Evolutionary conservation across 2,888 invertebrate genomes (phyloP).

Genomic region (Anagyrus pseudococci): DNA sequence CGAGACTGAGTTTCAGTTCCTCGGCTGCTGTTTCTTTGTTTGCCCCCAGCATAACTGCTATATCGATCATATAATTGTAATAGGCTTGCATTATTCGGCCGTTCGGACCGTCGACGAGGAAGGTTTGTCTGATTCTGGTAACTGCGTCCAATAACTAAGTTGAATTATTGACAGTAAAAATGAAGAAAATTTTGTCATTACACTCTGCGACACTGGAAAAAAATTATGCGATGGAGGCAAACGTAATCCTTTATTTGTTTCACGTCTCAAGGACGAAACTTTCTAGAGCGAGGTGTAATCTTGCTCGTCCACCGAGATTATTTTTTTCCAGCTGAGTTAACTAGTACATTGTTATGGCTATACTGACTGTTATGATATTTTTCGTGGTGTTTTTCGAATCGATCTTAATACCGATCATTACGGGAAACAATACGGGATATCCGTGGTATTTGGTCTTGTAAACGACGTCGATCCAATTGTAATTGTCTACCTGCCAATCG

Average conservation of each 20-base stretch:
- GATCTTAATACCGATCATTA: conserved; percentile 84
- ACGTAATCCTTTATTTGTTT: no score
- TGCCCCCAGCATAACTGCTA: conserved; percentile 82
- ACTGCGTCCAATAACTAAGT: neutral
- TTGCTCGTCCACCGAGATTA: no score
- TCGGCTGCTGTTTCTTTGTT: conserved; percentile 70
- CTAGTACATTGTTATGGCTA: no score
- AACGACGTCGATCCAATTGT: conserved; percentile 80
- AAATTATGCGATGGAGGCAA: no score
- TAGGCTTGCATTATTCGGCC: conserved; percentile 82
- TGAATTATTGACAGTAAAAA: no score
- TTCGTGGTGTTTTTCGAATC: conserved; percentile 85
- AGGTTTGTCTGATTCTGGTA: neutral
- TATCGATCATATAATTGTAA: conserved; percentile 82
- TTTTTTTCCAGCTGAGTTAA: no score
- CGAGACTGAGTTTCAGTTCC: conserved; percentile 79
- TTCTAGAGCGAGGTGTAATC: no score
- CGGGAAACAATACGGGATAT: conserved; percentile 83
- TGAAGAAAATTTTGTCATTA: no score
- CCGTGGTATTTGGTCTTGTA: conserved; percentile 78
- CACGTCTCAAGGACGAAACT: no score
- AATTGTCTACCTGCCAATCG: conserved; percentile 71
- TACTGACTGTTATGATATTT: conserved; percentile 80
- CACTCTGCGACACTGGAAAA: no score
- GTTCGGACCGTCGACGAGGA: conserved; percentile 77